Conservation (phyloP, 2,888 invertebrate species). For the Argynnis bischoffii region DNA sequence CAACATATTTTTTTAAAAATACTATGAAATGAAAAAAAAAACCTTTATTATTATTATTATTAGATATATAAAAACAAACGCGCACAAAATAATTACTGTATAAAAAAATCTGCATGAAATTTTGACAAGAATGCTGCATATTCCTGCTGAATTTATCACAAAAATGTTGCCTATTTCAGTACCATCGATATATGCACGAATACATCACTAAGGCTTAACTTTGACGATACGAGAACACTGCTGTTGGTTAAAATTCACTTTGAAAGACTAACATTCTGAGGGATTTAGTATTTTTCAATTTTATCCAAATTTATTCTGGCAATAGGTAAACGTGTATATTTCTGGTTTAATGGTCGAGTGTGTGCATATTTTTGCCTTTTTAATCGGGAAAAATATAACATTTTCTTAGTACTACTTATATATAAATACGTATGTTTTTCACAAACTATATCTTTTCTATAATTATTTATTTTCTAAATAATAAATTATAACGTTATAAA, state of each 20-base stretch:
- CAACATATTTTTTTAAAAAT: too few relatives aligned
- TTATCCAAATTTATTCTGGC: conserved; percentile 11
- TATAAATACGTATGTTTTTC: not conserved
- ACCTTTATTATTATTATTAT: too few relatives aligned
- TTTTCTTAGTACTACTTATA: too few relatives aligned
- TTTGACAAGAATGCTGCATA: too few relatives aligned
- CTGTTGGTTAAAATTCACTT: conserved; percentile 22
- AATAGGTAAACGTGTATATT: not conserved
- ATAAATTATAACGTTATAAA: not conserved
- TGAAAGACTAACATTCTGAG: conserved; percentile 16
- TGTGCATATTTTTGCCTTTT: not conserved
- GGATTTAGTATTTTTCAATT: conserved; percentile 15
- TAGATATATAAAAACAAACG: too few relatives aligned
- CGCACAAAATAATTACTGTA: too few relatives aligned
- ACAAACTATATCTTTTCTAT: not conserved
- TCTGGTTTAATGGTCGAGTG: not conserved
- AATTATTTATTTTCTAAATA: not conserved
- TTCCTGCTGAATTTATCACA: too few relatives aligned
- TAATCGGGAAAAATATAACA: not conserved
- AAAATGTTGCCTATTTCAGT: not conserved
- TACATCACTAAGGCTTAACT: conserved; percentile 14
- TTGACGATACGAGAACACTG: conserved; percentile 9
- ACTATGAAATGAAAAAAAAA: too few relatives aligned
- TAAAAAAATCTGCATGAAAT: too few relatives aligned
- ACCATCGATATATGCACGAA: not conserved